These are phyloP conservation scores for Andricus quercusramuli DNA, from an alignment of 2,888 invertebrate genomes.

Conservation along the genomic window DNA sequence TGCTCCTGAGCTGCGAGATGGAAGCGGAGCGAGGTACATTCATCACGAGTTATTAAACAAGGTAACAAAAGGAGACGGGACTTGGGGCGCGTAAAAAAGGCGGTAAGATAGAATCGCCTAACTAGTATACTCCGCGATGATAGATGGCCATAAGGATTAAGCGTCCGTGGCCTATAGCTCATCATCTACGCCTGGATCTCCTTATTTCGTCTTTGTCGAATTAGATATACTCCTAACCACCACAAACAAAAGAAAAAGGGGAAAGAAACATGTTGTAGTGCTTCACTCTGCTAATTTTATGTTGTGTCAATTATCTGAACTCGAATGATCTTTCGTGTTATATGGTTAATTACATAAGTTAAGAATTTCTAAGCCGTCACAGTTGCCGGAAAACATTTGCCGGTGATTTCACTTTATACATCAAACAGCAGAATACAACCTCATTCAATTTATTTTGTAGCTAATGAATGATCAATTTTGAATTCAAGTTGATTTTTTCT, in stretches of 20 bases:
- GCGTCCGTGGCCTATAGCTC: slow-evolving; percentile 54
- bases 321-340: too few relatives aligned
- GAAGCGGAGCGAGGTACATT: slow-evolving; percentile 69
- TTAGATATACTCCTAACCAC: slow-evolving; percentile 2
- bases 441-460: too few relatives aligned
- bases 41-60: slow-evolving; percentile 78
- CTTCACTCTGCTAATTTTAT: neutral
- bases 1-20: slow-evolving; percentile 52
- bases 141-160: slow-evolving; percentile 76
- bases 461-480: too few relatives aligned
- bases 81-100: slow-evolving; percentile 72
- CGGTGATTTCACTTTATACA: too few relatives aligned
- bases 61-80: slow-evolving; percentile 74
- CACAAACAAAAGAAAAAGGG: neutral
- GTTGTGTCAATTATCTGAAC: neutral
- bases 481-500: too few relatives aligned
- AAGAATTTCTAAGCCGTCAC: too few relatives aligned
- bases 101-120: slow-evolving; percentile 76
- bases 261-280: neutral
- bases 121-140: slow-evolving; percentile 75
- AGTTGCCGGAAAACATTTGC: too few relatives aligned
- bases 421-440: too few relatives aligned
- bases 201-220: slow-evolving; percentile 39
- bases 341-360: too few relatives aligned
- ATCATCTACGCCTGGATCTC: neutral